phyloP scores from a whole-genome alignment of 1,140 invertebrate genomes.

The Alviniconcha marisindica region DNA sequence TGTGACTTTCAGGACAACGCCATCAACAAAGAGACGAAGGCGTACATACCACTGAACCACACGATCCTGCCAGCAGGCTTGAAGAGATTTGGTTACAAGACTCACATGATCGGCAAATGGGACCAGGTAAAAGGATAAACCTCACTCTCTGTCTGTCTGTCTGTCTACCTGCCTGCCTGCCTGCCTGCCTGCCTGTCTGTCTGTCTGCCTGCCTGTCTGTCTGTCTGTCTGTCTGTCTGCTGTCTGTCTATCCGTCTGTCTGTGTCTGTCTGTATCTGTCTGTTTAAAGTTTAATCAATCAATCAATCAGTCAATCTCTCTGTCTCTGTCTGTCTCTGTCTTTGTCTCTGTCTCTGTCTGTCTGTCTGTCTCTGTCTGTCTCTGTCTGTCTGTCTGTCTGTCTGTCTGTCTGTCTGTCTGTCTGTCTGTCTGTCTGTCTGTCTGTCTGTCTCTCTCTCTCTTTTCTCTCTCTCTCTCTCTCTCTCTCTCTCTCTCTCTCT shows the following conservation, averaged over 20 bases:
- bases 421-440: background rate
- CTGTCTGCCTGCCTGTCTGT: too few relatives aligned
- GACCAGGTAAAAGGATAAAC: background rate
- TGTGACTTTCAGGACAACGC: background rate
- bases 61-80: background rate
- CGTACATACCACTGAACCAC: background rate
- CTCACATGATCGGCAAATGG: background rate
- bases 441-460: background rate
- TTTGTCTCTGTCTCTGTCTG: background rate
- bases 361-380: background rate
- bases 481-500: background rate
- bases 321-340: background rate
- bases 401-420: background rate
- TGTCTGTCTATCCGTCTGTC: too few relatives aligned
- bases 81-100: background rate
- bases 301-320: too few relatives aligned
- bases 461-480: constrained; percentile 5
- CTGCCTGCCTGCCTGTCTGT: background rate
- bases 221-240: too few relatives aligned
- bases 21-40: background rate
- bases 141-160: background rate
- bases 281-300: too few relatives aligned
- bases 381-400: background rate
- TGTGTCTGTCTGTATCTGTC: too few relatives aligned
- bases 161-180: background rate